Base-by-base conservation (phyloP, 2,797 vertebrate genomes). In the Eulemur coronatus region DNA sequence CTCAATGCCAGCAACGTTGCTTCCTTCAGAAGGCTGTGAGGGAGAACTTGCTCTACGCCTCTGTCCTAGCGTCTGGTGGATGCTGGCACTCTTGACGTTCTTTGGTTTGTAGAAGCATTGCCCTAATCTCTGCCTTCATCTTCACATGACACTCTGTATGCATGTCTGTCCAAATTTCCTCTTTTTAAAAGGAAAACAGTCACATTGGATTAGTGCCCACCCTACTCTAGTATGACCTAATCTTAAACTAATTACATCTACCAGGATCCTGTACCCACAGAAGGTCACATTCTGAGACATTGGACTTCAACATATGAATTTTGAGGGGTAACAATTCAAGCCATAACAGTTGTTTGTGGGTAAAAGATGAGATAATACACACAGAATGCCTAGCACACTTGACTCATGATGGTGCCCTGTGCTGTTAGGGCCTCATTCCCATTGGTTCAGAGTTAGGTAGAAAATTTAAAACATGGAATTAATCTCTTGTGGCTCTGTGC, bases 401-500 rank as follows among this genome's bases (percentile, higher is more conserved):
- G 30, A 63, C 5, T 91, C 28, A 8, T 26, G 28, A 11, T 17
- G 22, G 7, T 70, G 12, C 11, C 38, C 4, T 84, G 57, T 46
- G 15, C 28, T 57, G n/a, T 33, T 4, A 48, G 5, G 43, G 2
- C 15, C 55, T 78, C 1, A 2, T 17, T 89, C 17, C 50, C 84
- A 13, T 41, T 84, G 57, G 38, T 57, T 90, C 28, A 20, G 22
- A 76, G 30, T 90, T 82, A 38, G 57, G 33, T 28, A 26, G 43
- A 69, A 43, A 93, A 88, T 86, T 84, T 82, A 48, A 92, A 85
- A 88, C 2, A 7, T 90, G 63, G 84, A 70, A 22, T 69, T 93
- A 14, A 95, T 78, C 35, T 97, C 61, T 82, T 79, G 73, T 82
- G 46, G 3, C 10, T 87, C 28, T 89, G 28, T 9, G 50, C 35